These are phyloP conservation scores for Lacerta viridis DNA, from an alignment of 2,797 vertebrate species.

Conservation along the genomic window DNA sequence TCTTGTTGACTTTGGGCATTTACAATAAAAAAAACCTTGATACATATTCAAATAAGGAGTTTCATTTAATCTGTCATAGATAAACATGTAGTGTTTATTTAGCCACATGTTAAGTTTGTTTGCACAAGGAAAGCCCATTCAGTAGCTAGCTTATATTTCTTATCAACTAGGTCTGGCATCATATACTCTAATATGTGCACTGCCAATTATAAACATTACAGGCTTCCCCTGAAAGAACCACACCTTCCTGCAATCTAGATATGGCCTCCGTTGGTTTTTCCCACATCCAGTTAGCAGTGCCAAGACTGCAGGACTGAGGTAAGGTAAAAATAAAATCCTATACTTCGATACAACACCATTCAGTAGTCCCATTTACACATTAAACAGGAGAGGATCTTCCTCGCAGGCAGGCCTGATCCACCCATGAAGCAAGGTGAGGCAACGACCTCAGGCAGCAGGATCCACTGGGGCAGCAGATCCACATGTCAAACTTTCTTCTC, in stretches of 20 bases:
- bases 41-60: background rate
- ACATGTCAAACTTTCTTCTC: too few relatives aligned
- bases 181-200: background rate
- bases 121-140: constrained; percentile 11
- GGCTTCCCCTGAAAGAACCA: background rate
- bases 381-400: background rate
- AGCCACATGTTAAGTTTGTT: constrained; percentile 17
- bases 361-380: background rate
- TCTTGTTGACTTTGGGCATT: background rate
- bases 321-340: background rate
- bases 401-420: too few relatives aligned
- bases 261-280: background rate
- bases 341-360: background rate
- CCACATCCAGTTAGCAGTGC: background rate
- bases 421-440: too few relatives aligned
- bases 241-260: background rate
- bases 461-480: too few relatives aligned
- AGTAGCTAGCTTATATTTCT: constrained; percentile 32
- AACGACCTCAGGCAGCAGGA: too few relatives aligned
- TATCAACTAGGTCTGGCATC: background rate
- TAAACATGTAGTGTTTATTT: constrained; percentile 15
- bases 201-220: constrained; percentile 17
- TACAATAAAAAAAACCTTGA: background rate
- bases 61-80: background rate
- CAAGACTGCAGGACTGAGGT: background rate